phyloP scores from a whole-genome alignment of 2,113 vertebrate species.

The Malurus alboscapulatus region DNA sequence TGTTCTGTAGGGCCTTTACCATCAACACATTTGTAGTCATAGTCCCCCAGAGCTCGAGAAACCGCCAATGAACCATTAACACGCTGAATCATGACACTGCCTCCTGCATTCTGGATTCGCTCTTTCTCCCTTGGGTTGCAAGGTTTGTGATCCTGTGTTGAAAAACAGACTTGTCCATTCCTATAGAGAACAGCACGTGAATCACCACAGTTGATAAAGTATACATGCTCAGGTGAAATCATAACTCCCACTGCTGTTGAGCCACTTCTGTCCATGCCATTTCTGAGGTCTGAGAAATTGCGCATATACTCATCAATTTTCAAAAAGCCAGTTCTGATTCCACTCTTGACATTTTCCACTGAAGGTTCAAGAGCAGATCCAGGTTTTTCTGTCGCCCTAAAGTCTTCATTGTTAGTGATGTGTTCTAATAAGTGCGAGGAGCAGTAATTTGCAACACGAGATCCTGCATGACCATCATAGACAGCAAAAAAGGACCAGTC shows the following conservation, averaged over 20 bases:
- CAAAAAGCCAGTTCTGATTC: constrained; percentile 95
- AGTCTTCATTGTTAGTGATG: constrained; percentile 91
- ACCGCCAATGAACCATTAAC: constrained; percentile 97
- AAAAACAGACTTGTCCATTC: constrained; percentile 92
- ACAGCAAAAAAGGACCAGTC: constrained; percentile 99
- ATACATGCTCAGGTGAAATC: constrained; percentile 90
- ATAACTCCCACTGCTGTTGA: constrained; percentile 95
- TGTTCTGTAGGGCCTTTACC: constrained; percentile 98
- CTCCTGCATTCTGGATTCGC: constrained; percentile 97
- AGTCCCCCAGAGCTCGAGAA: constrained; percentile 96
- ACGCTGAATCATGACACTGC: constrained; percentile 98
- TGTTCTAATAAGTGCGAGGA: constrained; percentile 95
- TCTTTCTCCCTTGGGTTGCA: constrained; percentile 97
- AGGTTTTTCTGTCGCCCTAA: constrained; percentile 74
- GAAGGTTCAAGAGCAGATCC: constrained; percentile 80
- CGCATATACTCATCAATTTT: constrained; percentile 98
- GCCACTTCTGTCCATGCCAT: constrained; percentile 96
- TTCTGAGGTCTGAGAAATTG: constrained; percentile 95
- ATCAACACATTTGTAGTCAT: constrained; percentile 98
- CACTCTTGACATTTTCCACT: constrained; percentile 90
- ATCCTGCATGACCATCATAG: constrained; percentile 96
- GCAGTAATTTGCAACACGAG: constrained; percentile 96
- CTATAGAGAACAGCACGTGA: constrained; percentile 94
- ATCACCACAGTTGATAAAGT: constrained; percentile 98
- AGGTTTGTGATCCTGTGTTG: constrained; percentile 98